phyloP scores from a whole-genome alignment of 2,888 invertebrate species.

The Drosophila affinis region DNA sequence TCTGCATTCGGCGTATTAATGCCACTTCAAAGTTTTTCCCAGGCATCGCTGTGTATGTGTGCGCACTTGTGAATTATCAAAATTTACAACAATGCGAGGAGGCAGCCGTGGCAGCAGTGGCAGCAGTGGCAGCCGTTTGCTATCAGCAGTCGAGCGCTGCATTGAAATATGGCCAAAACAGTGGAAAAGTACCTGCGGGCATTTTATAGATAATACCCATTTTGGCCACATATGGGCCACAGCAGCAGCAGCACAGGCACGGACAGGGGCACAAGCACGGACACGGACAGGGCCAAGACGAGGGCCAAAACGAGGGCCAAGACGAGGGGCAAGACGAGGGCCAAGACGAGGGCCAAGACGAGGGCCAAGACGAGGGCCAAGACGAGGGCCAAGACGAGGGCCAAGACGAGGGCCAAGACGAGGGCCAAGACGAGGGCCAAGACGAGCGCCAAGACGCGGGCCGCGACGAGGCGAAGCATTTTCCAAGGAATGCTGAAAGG shows the following conservation, averaged over 20 bases:
- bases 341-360: slow-evolving; percentile 4
- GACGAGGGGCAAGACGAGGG: not conserved
- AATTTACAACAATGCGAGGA: slow-evolving; percentile 73
- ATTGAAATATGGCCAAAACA: slow-evolving; percentile 74
- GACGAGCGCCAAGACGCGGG: not conserved
- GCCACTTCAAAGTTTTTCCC: slow-evolving; percentile 66
- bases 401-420: too few species aligned
- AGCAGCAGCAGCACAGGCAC: not conserved
- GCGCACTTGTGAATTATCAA: slow-evolving; percentile 66
- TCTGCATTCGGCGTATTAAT: slow-evolving; percentile 72
- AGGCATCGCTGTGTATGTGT: slow-evolving; percentile 2
- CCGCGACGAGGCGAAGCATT: slow-evolving; percentile 36
- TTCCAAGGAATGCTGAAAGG: slow-evolving; percentile 57
- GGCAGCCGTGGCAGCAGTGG: slow-evolving; percentile 32
- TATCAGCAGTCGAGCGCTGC: slow-evolving; percentile 68
- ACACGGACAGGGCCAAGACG: not conserved
- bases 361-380: too few species aligned
- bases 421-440: too few species aligned
- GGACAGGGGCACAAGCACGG: not conserved
- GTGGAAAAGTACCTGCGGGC: slow-evolving; percentile 75
- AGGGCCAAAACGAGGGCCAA: slow-evolving; percentile 5
- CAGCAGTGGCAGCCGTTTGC: slow-evolving; percentile 61
- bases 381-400: too few species aligned
- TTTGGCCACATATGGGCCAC: slow-evolving; percentile 44
- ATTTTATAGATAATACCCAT: slow-evolving; percentile 79